Evolutionary conservation across 2,797 vertebrate species (phyloP), one percentile per base, ranked within the genome.

Genomic region (Cottoperca gobio): DNA sequence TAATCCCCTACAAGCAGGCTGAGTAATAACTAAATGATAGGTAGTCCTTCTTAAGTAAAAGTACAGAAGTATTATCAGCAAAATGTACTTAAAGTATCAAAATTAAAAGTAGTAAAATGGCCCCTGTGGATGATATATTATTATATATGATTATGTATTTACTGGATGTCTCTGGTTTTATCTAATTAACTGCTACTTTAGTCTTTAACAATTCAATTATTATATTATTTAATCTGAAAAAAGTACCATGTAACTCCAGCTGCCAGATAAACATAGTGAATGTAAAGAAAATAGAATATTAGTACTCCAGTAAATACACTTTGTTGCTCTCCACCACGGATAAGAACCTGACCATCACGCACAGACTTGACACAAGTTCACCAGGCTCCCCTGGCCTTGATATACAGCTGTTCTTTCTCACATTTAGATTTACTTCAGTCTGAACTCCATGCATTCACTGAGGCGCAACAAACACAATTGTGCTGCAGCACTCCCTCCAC

Each of bases 401-500:
- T 85, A 85, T 73, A 79, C 16, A 45, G 43, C 63, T 21, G 43
- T 70, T 71, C 60, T 84, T 79, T 79, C 10, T 82, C 26, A 66
- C 68, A 13, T 65, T 84, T 19, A 66, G 69, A 89, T 86, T 84
- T 78, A 75, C 64, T 63, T 74, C 53, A 49, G 61, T 73, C 65
- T 77, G 60, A 46, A 82, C 66, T 73, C 43, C 28, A 19, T 78
- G 57, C 31, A 33, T 42, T 67, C 77, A 80, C 40, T 59, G 52
- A 54, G 59, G 61, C 16, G 13, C 37, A 52, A 39, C 40, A 75
- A 39, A 62, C 33, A 14, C 55, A 33, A 65, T 64, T 78, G 60
- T 64, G 17, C 50, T 73, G 50, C 33, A 72, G 28, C 59, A 60
- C 50, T 54, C 63, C 40, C 64, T 62, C 39, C 39, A 43, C 46